phyloP scores from a whole-genome alignment of 30 jellyfish, hydroid and myxozoan species.

The Hydractinia echinata region DNA sequence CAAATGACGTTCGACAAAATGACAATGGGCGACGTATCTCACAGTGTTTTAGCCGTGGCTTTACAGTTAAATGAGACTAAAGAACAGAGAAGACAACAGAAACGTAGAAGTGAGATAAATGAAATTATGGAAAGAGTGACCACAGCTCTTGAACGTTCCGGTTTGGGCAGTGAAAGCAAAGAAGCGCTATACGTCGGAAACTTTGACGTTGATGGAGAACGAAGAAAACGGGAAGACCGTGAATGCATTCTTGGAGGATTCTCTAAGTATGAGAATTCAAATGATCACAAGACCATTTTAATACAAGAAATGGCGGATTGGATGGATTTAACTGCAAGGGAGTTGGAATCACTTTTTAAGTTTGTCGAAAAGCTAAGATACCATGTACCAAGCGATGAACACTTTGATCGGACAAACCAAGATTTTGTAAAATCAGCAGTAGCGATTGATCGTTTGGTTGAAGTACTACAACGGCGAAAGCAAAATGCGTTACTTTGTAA shows the following conservation, averaged over 20 bases:
- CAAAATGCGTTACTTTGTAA: neutral
- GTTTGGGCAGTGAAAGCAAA: neutral
- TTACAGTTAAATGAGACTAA: neutral
- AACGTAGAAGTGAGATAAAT: neutral
- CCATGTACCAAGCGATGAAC: constrained; percentile 19
- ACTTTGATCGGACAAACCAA: constrained; percentile 3
- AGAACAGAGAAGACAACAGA: neutral
- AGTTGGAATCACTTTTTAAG: neutral
- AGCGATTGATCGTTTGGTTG: neutral
- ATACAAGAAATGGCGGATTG: constrained; percentile 9
- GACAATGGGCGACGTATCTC: neutral
- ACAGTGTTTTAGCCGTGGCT: neutral
- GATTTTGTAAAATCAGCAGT: neutral
- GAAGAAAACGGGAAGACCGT: constrained; percentile 6
- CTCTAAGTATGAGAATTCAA: neutral
- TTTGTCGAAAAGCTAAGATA: neutral
- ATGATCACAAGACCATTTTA: neutral
- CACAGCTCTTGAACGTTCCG: constrained; percentile 8
- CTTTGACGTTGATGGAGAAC: neutral
- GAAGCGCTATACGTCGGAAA: neutral
- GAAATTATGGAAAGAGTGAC: constrained; percentile 23
- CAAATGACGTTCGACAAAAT: neutral
- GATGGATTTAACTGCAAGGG: neutral
- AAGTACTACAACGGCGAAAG: neutral
- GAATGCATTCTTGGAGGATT: neutral